Evolutionary conservation across 2,797 vertebrate species (phyloP), one percentile per base, ranked within the genome.

Genomic region (Cuniculus paca): DNA sequence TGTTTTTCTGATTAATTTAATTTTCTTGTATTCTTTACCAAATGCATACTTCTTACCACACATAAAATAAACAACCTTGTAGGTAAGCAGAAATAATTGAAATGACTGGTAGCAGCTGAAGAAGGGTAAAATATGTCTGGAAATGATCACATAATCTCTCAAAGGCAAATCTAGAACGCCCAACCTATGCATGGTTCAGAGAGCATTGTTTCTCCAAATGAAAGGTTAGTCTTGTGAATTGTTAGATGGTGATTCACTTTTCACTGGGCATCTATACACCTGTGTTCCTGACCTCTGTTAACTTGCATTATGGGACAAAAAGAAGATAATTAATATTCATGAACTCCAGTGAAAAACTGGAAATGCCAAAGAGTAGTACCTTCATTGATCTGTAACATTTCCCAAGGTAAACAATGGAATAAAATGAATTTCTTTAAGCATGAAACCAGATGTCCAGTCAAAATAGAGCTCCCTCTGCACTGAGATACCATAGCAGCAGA

Each of bases 331-430:
- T 81, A 95, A 92, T 90, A 96, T 85, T 92, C 52, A 93, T 97
- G 85, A 92, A 61, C 11, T 19, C 50, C 70, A 58, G 26, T 22
- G 78, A 20, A 68, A 78, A 90, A 52, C 7, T 50, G 50, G 48
- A 80, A 87, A 94, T 83, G 56, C 24, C 34, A 72, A 78, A 58
- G 48, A 85, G 72, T 50, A 19, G 60, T 11, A 45, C 28, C 11
- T 28, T 94, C 91, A 88, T 52, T 92, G 85, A 96, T 87, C 89
- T 85, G 90, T 92, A 95, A 94, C 93, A 75, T 90, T 90, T 95
- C 74, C 88, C 72, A 61, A 85, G 63, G 78, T 94, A 93, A 92
- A 61, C 11, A 34, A 28, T 84, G 14, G 54, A 70, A 84, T 84
- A 92, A 88, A 94, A 84, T 70, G 78, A 70, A 94, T 81, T 95